These are phyloP conservation scores for Muschampia plurimacula DNA, from an alignment of 2,888 invertebrate species.

Conservation along the genomic window DNA sequence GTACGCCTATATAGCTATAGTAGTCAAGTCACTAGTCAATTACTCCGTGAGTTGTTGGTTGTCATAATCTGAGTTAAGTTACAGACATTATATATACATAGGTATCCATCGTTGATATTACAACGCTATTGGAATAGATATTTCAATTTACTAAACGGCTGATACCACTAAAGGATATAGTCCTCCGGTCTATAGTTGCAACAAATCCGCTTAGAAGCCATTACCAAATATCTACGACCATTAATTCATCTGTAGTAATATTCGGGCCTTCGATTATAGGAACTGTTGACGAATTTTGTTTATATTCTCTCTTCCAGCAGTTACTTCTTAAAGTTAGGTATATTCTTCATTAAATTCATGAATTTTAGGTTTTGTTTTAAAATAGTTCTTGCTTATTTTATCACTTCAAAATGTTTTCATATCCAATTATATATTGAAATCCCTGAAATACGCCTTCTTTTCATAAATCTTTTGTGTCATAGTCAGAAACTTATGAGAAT, in stretches of 20 bases:
- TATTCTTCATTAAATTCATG: no score
- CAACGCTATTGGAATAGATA: neutral
- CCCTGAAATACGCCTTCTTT: neutral
- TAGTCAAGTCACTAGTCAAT: neutral
- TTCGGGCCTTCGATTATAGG: neutral
- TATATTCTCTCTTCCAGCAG: no score
- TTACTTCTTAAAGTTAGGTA: no score
- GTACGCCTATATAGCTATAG: neutral
- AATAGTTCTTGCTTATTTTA: no score
- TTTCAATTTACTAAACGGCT: slow-evolving; percentile 1
- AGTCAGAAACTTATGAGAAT: neutral
- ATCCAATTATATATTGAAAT: no score
- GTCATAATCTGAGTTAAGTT: neutral
- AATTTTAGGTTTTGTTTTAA: no score
- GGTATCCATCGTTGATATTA: no score
- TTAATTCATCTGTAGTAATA: neutral
- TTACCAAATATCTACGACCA: neutral
- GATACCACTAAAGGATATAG: neutral
- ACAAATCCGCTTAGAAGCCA: neutral
- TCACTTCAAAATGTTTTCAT: no score
- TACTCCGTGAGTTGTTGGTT: neutral
- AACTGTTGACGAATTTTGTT: neutral
- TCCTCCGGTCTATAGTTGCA: neutral
- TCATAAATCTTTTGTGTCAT: neutral
- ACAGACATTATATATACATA: neutral